These are phyloP conservation scores for Apostichopus japonicus DNA, from an alignment of 35 echinoderm and acorn worm genomes.

Conservation along the genomic window DNA sequence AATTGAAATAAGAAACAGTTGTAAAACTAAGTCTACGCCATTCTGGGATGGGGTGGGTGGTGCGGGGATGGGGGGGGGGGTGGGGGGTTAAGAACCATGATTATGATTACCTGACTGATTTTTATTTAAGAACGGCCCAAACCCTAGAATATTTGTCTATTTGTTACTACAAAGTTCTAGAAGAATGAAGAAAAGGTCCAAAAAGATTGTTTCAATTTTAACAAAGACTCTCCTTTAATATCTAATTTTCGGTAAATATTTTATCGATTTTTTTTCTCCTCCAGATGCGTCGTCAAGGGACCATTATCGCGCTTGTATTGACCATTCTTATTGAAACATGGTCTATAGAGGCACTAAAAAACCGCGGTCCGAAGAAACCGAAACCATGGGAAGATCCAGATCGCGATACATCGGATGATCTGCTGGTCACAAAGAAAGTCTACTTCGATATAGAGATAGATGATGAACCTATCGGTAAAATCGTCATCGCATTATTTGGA, in stretches of 20 bases:
- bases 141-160: too few species aligned
- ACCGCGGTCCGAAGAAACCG: constrained; percentile 51
- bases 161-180: too few species aligned
- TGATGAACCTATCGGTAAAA: constrained; percentile 78
- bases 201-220: too few species aligned
- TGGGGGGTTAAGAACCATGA: too few species aligned
- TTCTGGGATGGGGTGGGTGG: too few species aligned
- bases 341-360: neutral
- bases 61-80: too few species aligned
- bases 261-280: neutral
- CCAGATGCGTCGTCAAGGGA: neutral
- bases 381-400: constrained; percentile 76
- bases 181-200: too few species aligned
- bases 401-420: constrained; percentile 74
- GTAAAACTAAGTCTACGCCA: too few species aligned
- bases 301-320: neutral
- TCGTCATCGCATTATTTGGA: constrained; percentile 84
- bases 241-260: neutral
- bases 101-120: too few species aligned
- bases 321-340: neutral
- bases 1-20: too few species aligned
- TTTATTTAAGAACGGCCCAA: too few species aligned
- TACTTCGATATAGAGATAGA: constrained; percentile 92
- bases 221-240: too few species aligned
- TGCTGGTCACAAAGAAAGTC: constrained; percentile 89